Evolutionary conservation across 2,113 vertebrate species (phyloP).

Genomic region (Prionailurus viverrinus): DNA sequence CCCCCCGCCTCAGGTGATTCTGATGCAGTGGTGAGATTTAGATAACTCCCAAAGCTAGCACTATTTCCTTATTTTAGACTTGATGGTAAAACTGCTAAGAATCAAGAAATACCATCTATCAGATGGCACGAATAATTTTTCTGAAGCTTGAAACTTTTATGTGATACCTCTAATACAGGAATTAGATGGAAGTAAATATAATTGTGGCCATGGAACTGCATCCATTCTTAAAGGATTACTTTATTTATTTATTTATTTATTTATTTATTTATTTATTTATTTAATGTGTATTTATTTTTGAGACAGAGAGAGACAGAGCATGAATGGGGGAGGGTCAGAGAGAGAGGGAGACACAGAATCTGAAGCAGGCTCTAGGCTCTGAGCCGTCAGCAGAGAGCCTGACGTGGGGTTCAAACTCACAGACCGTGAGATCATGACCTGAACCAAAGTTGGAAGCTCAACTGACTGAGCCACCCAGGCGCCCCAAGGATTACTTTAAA

Average conservation of each 20-base stretch:
- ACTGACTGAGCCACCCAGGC: too few species aligned
- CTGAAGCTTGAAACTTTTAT: neutral
- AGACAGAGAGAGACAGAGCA: too few species aligned
- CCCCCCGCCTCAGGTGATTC: neutral
- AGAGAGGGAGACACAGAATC: too few species aligned
- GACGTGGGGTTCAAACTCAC: too few species aligned
- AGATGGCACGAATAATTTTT: neutral
- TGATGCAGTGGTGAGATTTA: neutral
- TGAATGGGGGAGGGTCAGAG: too few species aligned
- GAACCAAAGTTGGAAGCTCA: too few species aligned
- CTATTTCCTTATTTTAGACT: conserved; percentile 26
- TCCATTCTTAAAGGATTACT: neutral
- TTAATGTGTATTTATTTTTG: too few species aligned
- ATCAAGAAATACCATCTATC: neutral
- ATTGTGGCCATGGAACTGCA: neutral
- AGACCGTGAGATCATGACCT: too few species aligned
- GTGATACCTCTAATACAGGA: neutral
- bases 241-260: neutral
- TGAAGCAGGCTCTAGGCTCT: too few species aligned
- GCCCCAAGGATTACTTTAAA: neutral
- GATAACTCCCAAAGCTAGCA: neutral
- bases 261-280: too few species aligned
- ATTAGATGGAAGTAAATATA: neutral
- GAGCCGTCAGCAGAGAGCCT: too few species aligned
- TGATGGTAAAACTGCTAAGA: neutral